A percentile compares a stretch with the other conserved stretches of the same genome.
phyloP scores from a whole-genome alignment of 2,888 invertebrate genomes.

The Mesorhabditis sp. region DNA sequence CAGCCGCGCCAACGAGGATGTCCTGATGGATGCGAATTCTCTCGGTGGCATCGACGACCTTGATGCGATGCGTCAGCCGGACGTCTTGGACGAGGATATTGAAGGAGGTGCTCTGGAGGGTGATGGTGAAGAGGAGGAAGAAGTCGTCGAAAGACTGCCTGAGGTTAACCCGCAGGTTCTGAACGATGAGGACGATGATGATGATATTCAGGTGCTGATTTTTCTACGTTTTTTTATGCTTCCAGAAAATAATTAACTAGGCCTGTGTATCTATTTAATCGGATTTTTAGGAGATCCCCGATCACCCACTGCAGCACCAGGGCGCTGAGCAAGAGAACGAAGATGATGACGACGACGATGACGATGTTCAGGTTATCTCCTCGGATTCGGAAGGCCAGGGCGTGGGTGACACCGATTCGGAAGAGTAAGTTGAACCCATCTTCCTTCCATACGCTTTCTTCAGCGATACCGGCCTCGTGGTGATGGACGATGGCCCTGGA shows the following conservation, averaged over 20 bases:
- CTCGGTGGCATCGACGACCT: neutral
- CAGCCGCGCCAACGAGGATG: neutral
- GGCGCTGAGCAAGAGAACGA: neutral
- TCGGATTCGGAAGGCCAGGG: neutral
- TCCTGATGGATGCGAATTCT: neutral
- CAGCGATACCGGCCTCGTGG: neutral
- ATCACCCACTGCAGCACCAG: slow-evolving; percentile 5
- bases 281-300: neutral
- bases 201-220: slow-evolving; percentile 3
- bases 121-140: neutral
- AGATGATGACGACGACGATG: neutral
- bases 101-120: neutral
- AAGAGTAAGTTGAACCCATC: neutral
- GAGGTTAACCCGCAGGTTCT: neutral
- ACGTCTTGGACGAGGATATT: neutral
- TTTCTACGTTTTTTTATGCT: neutral
- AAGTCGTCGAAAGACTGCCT: neutral
- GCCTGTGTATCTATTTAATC: neutral
- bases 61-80: neutral
- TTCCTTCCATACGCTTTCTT: neutral
- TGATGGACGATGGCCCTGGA: too few relatives aligned
- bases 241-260: neutral
- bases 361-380: slow-evolving; percentile 1
- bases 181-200: neutral
- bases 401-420: neutral